A percentile compares a stretch with the other conserved stretches of the same genome.
These are phyloP conservation scores for Gila orcuttii DNA, from an alignment of 2,113 vertebrate species.

Conservation along the genomic window DNA sequence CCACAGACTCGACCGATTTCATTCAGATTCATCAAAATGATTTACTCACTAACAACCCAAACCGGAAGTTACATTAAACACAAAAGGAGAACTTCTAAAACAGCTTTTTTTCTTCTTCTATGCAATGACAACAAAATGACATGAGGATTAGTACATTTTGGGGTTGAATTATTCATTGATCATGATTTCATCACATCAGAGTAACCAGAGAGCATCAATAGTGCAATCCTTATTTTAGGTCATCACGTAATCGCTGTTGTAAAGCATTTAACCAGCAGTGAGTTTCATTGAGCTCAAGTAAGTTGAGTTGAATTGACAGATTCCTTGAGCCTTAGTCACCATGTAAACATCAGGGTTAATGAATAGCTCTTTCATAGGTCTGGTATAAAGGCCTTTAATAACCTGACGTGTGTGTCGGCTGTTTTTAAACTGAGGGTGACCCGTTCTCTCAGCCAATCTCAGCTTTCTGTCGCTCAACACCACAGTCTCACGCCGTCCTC, in stretches of 20 bases:
- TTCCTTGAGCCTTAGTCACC: slow-evolving; percentile 52
- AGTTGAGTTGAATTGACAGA: slow-evolving; percentile 5
- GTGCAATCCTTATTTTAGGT: slow-evolving; percentile 20
- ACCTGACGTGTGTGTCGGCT: slow-evolving; percentile 58
- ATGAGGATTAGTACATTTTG: background rate
- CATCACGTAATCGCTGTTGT: background rate
- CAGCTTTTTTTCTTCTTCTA: background rate
- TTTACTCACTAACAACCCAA: background rate
- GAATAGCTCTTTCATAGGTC: slow-evolving; percentile 69
- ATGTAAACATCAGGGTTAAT: slow-evolving; percentile 59
- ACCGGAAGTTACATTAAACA: background rate
- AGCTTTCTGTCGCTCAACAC: slow-evolving; percentile 23
- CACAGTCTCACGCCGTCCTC: background rate
- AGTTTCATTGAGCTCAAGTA: slow-evolving; percentile 2
- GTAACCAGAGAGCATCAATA: background rate
- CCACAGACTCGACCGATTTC: no score
- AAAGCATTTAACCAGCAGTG: background rate
- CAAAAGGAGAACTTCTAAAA: background rate
- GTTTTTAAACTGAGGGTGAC: slow-evolving; percentile 39
- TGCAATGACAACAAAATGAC: background rate
- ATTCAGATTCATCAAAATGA: no score
- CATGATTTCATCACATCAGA: background rate
- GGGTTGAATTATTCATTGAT: background rate
- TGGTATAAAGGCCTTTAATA: slow-evolving; percentile 48
- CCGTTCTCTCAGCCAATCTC: background rate